phyloP scores from a whole-genome alignment of 1,140 invertebrate genomes.

The Meloidogyne hapla region DNA sequence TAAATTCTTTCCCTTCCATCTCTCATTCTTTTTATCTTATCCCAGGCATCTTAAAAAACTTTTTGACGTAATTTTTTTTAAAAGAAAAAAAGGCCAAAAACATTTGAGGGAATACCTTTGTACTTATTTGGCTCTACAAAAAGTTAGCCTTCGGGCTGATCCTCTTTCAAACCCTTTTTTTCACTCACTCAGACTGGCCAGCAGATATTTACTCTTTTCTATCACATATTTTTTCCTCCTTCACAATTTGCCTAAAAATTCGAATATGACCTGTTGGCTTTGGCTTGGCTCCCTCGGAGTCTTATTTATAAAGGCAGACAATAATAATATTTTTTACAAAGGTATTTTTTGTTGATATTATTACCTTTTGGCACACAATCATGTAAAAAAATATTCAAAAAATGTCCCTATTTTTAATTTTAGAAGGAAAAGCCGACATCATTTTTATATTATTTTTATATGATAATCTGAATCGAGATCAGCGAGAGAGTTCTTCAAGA shows the following conservation, averaged over 20 bases:
- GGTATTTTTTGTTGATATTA: no score
- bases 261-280: conserved; percentile 5
- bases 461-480: no score
- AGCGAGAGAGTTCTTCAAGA: no score
- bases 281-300: not conserved
- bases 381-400: not conserved
- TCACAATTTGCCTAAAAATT: conserved; percentile 6
- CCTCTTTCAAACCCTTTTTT: not conserved
- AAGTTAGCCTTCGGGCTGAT: not conserved
- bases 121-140: not conserved
- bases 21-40: not conserved
- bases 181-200: not conserved
- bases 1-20: no score
- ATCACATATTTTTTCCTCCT: not conserved
- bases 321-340: not conserved
- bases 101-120: not conserved
- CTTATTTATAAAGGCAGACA: not conserved
- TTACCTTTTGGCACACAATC: not conserved
- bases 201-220: not conserved
- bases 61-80: not conserved
- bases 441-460: no score
- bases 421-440: not conserved
- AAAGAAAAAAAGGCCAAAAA: not conserved
- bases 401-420: not conserved
- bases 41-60: not conserved